A percentile compares a stretch with the other conserved stretches of the same genome.
Conservation (phyloP, 2,113 vertebrate genomes). For the Lampris megalopsis region DNA sequence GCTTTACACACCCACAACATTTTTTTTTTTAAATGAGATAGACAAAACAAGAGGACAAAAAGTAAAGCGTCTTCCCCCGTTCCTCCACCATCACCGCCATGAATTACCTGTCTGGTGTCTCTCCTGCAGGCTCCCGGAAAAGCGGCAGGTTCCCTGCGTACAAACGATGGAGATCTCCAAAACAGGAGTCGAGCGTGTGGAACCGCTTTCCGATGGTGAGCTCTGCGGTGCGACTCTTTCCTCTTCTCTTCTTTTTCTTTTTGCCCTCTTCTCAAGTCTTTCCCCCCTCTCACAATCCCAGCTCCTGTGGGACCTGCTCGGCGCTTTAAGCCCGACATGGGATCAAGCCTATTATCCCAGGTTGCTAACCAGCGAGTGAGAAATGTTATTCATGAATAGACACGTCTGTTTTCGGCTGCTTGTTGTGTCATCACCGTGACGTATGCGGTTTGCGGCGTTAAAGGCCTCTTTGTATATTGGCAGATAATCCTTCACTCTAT, state of each 20-base stretch:
- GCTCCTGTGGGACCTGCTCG: slow-evolving; percentile 39
- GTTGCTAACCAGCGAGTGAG: slow-evolving; percentile 57
- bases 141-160: slow-evolving; percentile 59
- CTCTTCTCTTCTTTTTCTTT: slow-evolving; percentile 25
- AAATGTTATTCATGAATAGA: slow-evolving; percentile 70
- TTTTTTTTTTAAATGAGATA: no score
- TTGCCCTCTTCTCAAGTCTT: slow-evolving; percentile 26
- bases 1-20: no score
- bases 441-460: slow-evolving; percentile 49
- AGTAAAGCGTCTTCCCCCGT: background rate
- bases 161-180: slow-evolving; percentile 63
- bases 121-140: slow-evolving; percentile 44
- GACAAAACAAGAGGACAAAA: background rate
- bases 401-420: slow-evolving; percentile 63
- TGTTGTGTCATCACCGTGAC: slow-evolving; percentile 59
- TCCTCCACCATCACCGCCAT: background rate
- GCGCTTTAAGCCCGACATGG: slow-evolving; percentile 71
- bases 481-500: slow-evolving; percentile 61
- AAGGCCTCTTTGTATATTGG: slow-evolving; percentile 63
- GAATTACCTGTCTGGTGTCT: slow-evolving; percentile 45
- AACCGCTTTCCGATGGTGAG: slow-evolving; percentile 46
- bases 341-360: slow-evolving; percentile 72
- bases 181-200: slow-evolving; percentile 39
- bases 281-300: slow-evolving; percentile 26
- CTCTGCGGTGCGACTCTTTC: slow-evolving; percentile 47